Evolutionary conservation across 2,113 vertebrate species (phyloP).

Genomic region (Vicugna pacos): DNA sequence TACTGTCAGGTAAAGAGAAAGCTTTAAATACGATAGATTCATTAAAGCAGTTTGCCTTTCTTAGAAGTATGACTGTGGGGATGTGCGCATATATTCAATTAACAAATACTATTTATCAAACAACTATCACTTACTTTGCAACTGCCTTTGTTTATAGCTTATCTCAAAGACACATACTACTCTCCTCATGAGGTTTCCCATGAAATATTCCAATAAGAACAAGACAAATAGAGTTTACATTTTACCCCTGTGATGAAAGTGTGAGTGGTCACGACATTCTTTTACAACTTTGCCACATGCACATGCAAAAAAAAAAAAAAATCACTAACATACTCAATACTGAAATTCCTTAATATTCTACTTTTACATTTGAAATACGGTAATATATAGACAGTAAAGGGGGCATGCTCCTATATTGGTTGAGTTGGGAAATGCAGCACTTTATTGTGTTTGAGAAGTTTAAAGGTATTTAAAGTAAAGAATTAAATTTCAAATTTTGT

Average conservation of each 20-base stretch:
- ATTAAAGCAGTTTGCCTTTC: neutral
- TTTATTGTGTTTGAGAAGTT: neutral
- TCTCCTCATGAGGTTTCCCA: neutral
- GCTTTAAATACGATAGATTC: neutral
- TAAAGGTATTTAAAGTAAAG: neutral
- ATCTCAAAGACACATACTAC: neutral
- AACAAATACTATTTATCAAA: neutral
- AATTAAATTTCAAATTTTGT: constrained; percentile 21
- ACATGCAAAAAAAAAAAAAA: neutral
- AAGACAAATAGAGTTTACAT: neutral
- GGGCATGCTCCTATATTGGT: neutral
- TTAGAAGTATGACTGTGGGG: neutral
- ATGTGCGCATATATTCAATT: neutral
- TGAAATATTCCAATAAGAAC: neutral
- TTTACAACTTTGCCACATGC: neutral
- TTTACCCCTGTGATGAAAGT: neutral
- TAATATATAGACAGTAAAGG: neutral
- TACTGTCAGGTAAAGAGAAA: neutral
- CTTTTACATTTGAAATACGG: neutral
- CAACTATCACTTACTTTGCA: neutral
- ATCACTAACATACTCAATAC: neutral
- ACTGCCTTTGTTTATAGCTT: neutral
- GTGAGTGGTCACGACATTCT: neutral
- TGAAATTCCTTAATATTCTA: neutral
- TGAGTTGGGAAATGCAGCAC: neutral